Evolutionary conservation across 2,113 vertebrate species (phyloP), one percentile per base, ranked within the genome.

Genomic region (Hiodon tergisus): DNA sequence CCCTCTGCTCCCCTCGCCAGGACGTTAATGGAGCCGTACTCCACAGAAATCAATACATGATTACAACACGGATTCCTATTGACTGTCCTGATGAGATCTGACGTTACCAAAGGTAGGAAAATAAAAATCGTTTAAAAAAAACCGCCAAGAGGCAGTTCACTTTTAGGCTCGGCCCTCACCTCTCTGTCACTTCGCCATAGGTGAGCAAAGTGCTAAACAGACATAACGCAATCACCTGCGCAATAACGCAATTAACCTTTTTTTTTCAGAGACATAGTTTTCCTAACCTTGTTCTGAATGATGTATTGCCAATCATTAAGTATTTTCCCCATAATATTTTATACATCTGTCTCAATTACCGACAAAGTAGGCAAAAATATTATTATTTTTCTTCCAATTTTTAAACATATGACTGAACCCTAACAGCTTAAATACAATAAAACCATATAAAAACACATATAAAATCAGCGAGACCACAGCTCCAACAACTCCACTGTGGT

Each of bases 1-100:
- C 94, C 89, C 83, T 91, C 87, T 80, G 87, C 88, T 83, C 90
- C 82, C 91, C 89, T 88, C 89, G 88, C 89, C 92, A 92, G 91
- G 92, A 91, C 93, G 91, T 92, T 96, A 96, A 97, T 95, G 94
- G 94, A 96, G 94, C 92, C 90, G 89, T 91, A 93, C 92, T 93
- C 92, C 85, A 79, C 63, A 80, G 85, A 87, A 95, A 98, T 98
- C 96, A 96, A 98, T 98, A 95, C 89, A 92, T 91, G 94, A 98
- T 96, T 94, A 92, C 93, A 89, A 92, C 93, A 94, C 93, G 91
- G 93, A 95, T 95, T 92, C 91, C 87, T 89, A 92, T 94, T 84
- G 88, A 93, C 90, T 87, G 89, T 86, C 84, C 88, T 91, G 91
- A 88, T 92, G 88, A 79, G 82, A 81, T 83, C 81, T 91, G 94